Conservation (phyloP, 1,140 invertebrate species). For the Heliconius nattereri region DNA sequence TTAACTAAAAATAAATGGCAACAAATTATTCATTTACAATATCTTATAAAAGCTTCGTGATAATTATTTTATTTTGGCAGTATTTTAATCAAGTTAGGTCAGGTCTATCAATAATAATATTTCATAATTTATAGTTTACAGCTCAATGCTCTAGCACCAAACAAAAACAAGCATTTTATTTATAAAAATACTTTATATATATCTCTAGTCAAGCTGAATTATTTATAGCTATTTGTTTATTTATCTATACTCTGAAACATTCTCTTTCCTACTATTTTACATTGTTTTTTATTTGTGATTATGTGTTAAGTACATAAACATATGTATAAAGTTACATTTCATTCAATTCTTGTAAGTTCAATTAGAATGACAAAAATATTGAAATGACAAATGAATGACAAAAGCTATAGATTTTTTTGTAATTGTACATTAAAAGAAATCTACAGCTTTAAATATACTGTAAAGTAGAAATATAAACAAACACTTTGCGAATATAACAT, state of each 20-base stretch:
- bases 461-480: no score
- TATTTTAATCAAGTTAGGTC: background rate
- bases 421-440: no score
- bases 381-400: no score
- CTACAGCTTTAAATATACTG: no score
- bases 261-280: background rate
- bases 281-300: no score
- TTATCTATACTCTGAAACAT: background rate
- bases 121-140: background rate
- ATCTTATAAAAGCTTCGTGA: background rate
- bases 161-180: conserved; percentile 2
- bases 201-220: background rate
- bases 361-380: no score
- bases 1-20: background rate
- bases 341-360: no score
- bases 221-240: conserved; percentile 4
- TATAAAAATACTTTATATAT: background rate
- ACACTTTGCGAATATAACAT: no score
- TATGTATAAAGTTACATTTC: no score
- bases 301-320: no score
- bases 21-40: background rate
- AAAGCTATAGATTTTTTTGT: no score
- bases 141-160: background rate
- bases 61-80: background rate
- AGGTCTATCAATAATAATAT: background rate